Conservation (phyloP, 2,888 invertebrate species). For the Scaptomyza caliginosa region DNA sequence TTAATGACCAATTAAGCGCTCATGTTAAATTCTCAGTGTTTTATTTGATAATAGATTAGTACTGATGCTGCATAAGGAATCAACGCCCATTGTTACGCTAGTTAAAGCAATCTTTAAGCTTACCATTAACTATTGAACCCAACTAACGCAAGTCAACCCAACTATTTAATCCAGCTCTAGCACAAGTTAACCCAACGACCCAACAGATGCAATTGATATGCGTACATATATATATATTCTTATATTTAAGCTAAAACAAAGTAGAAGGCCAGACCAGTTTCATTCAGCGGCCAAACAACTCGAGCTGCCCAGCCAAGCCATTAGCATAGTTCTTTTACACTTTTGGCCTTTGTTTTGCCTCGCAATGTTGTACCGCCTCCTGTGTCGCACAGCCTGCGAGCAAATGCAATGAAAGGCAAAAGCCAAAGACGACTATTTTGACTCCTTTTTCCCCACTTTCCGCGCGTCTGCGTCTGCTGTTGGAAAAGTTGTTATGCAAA, state of each 20-base stretch:
- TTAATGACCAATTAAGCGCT: no score
- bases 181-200: constrained; percentile 17
- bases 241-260: neutral
- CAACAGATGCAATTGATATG: constrained; percentile 36
- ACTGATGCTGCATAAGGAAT: neutral
- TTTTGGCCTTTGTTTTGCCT: constrained; percentile 59
- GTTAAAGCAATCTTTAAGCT: neutral
- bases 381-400: neutral
- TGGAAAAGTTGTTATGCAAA: constrained; percentile 73
- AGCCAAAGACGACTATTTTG: constrained; percentile 46
- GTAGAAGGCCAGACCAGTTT: neutral
- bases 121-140: constrained; percentile 3
- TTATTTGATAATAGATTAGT: neutral
- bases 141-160: constrained; percentile 1
- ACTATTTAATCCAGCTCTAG: constrained; percentile 11
- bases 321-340: constrained; percentile 73
- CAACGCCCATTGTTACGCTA: constrained; percentile 18
- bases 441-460: neutral
- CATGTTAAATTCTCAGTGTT: neutral
- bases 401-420: constrained; percentile 35
- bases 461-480: constrained; percentile 31
- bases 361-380: neutral
- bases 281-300: neutral
- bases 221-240: neutral
- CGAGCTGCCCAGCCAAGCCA: constrained; percentile 42